Conservation (phyloP, 2,113 vertebrate species). For the Gorilla gorilla region DNA sequence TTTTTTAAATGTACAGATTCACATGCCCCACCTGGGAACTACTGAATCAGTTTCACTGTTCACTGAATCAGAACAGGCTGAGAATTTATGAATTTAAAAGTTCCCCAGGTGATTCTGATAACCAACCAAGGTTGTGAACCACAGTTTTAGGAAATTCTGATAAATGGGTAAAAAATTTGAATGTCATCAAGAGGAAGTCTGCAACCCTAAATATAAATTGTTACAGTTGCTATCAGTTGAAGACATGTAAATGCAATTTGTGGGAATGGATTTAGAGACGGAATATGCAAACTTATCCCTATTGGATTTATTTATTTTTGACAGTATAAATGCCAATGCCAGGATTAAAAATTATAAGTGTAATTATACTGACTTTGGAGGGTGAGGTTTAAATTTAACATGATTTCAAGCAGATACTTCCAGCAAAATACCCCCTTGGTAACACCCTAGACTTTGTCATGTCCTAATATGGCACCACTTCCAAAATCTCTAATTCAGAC, state of each 20-base stretch:
- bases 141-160: background rate
- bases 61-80: background rate
- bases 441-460: background rate
- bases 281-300: conserved; percentile 14
- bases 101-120: conserved; percentile 46
- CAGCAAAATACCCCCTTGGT: background rate
- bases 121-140: conserved; percentile 36
- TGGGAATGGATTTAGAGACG: conserved; percentile 52
- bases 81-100: conserved; percentile 33
- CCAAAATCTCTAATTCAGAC: background rate
- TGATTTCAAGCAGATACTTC: background rate
- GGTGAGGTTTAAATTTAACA: background rate
- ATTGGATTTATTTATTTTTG: conserved; percentile 2
- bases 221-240: conserved; percentile 19
- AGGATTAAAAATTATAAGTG: background rate
- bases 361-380: background rate
- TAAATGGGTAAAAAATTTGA: conserved; percentile 60
- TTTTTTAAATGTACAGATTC: background rate
- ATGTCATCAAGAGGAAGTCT: conserved; percentile 67
- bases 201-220: conserved; percentile 69
- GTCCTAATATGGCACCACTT: background rate
- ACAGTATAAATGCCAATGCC: background rate
- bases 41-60: background rate
- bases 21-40: background rate
- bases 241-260: conserved; percentile 67